phyloP scores from a whole-genome alignment of 2,113 vertebrate genomes.

The Bombycilla garrulus region DNA sequence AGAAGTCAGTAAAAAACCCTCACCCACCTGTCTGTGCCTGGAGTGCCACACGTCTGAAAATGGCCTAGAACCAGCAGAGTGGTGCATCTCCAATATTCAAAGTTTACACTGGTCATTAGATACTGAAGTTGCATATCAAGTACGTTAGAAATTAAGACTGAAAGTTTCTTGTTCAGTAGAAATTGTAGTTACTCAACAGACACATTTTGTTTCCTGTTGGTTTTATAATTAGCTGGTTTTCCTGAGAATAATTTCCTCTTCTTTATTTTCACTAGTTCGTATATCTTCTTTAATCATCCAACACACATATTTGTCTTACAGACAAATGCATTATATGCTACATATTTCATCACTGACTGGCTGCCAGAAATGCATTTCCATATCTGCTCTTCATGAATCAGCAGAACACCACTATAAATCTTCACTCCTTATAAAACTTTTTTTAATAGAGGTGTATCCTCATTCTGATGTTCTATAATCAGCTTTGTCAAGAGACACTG shows the following conservation, averaged over 20 bases:
- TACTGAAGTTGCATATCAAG: background rate
- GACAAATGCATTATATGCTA: constrained; percentile 19
- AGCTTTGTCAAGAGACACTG: constrained; percentile 24
- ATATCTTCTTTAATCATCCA: constrained; percentile 33
- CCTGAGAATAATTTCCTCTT: background rate
- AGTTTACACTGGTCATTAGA: background rate
- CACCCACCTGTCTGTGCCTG: background rate
- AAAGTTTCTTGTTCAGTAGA: background rate
- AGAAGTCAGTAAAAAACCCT: rapidly evolving
- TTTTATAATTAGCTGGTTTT: constrained; percentile 13
- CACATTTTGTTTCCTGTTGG: background rate
- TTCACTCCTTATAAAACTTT: background rate
- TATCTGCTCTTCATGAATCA: constrained; percentile 48
- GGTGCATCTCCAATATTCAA: background rate
- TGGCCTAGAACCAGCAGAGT: background rate
- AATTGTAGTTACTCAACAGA: background rate
- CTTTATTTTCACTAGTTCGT: background rate
- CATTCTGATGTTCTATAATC: constrained; percentile 23
- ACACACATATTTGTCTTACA: constrained; percentile 27
- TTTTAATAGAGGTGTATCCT: background rate
- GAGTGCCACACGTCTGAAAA: background rate
- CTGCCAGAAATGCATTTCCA: constrained; percentile 52
- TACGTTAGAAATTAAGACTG: background rate
- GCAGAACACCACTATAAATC: constrained; percentile 40
- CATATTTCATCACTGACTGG: constrained; percentile 31